Conservation (phyloP, 2,888 invertebrate species). For the Gryllus longicercus region DNA sequence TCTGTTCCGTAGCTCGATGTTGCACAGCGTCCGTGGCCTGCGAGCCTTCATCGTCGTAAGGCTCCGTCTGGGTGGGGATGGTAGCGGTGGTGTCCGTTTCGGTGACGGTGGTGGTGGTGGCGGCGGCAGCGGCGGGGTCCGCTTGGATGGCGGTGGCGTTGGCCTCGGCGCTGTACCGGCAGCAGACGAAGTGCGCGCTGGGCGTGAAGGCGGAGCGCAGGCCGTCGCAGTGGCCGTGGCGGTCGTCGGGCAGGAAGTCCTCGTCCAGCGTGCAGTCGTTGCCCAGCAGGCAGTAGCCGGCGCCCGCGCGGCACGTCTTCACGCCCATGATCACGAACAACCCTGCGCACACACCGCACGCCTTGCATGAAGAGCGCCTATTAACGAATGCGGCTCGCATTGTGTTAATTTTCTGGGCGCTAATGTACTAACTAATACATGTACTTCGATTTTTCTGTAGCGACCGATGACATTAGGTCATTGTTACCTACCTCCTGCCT, state of each 20-base stretch:
- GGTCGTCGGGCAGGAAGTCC: slow-evolving; percentile 45
- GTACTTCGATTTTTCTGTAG: no score
- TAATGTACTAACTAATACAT: no score
- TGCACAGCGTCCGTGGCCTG: neutral
- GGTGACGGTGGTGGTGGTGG: neutral
- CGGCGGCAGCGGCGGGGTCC: neutral
- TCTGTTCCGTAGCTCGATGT: neutral
- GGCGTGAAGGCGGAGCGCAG: slow-evolving; percentile 47
- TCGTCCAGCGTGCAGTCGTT: slow-evolving; percentile 45
- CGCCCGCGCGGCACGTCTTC: slow-evolving; percentile 44
- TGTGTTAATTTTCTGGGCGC: no score
- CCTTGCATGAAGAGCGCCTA: no score
- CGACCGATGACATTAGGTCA: no score
- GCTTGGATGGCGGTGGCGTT: neutral
- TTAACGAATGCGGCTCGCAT: no score
- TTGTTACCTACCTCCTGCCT: no score
- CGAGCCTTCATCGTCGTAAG: neutral
- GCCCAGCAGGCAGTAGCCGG: slow-evolving; percentile 48
- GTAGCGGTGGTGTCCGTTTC: neutral
- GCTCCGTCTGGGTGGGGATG: neutral
- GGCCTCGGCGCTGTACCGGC: slow-evolving; percentile 39
- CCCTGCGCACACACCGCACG: slow-evolving; percentile 39
- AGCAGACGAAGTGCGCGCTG: slow-evolving; percentile 46
- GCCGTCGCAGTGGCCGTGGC: slow-evolving; percentile 46
- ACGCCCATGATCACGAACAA: slow-evolving; percentile 49